Evolutionary conservation across 2,797 vertebrate species (phyloP).

Genomic region (Ambastaia sidthimunki): DNA sequence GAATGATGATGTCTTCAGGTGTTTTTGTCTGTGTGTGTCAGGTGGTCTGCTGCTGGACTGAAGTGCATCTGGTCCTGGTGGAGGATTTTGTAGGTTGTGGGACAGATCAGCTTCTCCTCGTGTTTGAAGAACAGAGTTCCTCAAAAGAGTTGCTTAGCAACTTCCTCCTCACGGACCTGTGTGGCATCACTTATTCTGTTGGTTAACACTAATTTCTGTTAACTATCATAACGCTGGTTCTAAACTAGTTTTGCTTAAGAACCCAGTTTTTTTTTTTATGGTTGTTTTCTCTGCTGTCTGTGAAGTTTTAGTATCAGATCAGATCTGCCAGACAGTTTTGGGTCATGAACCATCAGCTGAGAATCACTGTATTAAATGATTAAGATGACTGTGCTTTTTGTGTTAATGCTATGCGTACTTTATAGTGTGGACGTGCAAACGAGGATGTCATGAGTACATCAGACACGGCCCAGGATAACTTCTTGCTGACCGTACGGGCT

Average conservation of each 20-base stretch:
- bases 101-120: slow-evolving; percentile 87
- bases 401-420: not conserved
- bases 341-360: not conserved
- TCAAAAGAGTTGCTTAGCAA: slow-evolving; percentile 63
- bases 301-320: too few relatives aligned
- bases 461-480: slow-evolving; percentile 75
- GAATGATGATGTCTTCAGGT: not conserved
- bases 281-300: too few relatives aligned
- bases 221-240: not conserved
- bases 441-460: slow-evolving; percentile 55
- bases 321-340: too few relatives aligned
- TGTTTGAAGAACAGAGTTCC: slow-evolving; percentile 74
- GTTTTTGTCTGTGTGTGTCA: slow-evolving; percentile 61
- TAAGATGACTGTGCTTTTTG: not conserved
- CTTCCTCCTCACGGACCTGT: slow-evolving; percentile 88
- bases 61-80: slow-evolving; percentile 79
- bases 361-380: slow-evolving; percentile 4
- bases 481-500: slow-evolving; percentile 80
- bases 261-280: not conserved
- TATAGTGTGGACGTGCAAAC: slow-evolving; percentile 70
- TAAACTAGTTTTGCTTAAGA: not conserved
- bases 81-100: slow-evolving; percentile 90
- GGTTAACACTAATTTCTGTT: slow-evolving; percentile 61
- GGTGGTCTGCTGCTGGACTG: slow-evolving; percentile 85
- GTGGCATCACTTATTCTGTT: slow-evolving; percentile 82